Conservation (phyloP, 2,113 vertebrate genomes). For the Chrysemys picta region DNA sequence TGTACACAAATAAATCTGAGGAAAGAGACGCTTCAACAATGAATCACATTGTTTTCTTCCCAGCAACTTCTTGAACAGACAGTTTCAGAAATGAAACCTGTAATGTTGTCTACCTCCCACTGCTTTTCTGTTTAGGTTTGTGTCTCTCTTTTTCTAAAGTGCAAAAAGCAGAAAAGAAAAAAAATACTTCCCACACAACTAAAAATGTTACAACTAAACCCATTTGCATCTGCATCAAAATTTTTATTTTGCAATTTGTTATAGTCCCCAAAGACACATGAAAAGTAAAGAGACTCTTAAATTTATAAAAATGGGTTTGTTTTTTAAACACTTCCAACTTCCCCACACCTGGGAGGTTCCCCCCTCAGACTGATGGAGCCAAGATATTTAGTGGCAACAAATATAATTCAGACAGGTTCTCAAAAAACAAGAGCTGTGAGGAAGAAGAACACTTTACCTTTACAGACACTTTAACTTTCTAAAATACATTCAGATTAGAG, state of each 20-base stretch:
- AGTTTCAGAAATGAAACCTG: slow-evolving; percentile 62
- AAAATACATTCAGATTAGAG: not conserved
- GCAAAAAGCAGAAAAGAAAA: not conserved
- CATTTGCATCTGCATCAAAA: slow-evolving; percentile 14
- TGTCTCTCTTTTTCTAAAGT: not conserved
- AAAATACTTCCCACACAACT: not conserved
- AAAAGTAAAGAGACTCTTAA: not conserved
- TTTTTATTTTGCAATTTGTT: not conserved
- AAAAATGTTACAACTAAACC: not conserved
- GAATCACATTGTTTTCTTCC: slow-evolving; percentile 78
- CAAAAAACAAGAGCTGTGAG: not conserved
- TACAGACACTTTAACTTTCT: not conserved
- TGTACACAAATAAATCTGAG: slow-evolving; percentile 66
- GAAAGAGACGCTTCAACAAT: slow-evolving; percentile 76
- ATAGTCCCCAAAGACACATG: not conserved
- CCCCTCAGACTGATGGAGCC: not conserved
- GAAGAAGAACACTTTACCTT: not conserved
- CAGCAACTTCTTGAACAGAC: slow-evolving; percentile 70
- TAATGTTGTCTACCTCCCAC: slow-evolving; percentile 23
- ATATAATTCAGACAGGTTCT: not conserved
- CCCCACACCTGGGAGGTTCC: not conserved
- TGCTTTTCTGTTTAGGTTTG: slow-evolving; percentile 1
- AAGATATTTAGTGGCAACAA: not conserved
- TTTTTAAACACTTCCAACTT: not conserved
- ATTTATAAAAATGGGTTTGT: not conserved